Base-by-base conservation (phyloP, 2,797 vertebrate genomes). In the Bradypus variegatus region DNA sequence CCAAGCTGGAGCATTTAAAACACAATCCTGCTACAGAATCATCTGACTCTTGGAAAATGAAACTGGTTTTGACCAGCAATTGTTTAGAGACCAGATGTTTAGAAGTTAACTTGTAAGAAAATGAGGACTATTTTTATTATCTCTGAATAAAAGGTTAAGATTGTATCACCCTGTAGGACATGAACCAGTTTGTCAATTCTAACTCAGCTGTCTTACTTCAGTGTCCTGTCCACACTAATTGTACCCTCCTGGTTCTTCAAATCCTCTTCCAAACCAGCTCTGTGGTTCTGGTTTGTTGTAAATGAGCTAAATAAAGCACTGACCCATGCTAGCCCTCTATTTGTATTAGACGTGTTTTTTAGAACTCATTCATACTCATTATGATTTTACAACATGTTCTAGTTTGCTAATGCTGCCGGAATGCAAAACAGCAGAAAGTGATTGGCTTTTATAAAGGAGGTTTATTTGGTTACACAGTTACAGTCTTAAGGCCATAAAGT, bases 181-280 rank as follows among this genome's bases (percentile, higher is more conserved):
- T 2, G 13, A 25, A 1, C 41, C n/a, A 5, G 29, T 10, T 23
- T 5, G 11, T 53, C 53, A 53, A 15, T 16, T 53, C 4, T 27
- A 33, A 10, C 3, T 3, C 31, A 25, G 36, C 12, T 15, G 13
- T 53, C 53, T 53, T 23, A 18, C 69, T 36, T 70, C 38, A 7
- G 11, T 53, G 23, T 2, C 1, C 0, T 14, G 19, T 31, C 21
- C 21, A 36, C 15, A 0, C 21, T 3, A 3, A 19, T 31, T 7
- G 0, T 3, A 6, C 1, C 0, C 15, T 16, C 65, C 18, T 1
- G 50, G 21, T 18, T 18, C 65, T 3, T 29, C 31, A 33, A 29
- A 2, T 15, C 25, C 45, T n/a, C 58, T 38, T 31, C 27, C 15
- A 6, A 2, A 6, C 2, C 0, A 8, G 16, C 38, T 6, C 50